phyloP scores from a whole-genome alignment of 1,140 invertebrate genomes.

The Danaus melanippus region DNA sequence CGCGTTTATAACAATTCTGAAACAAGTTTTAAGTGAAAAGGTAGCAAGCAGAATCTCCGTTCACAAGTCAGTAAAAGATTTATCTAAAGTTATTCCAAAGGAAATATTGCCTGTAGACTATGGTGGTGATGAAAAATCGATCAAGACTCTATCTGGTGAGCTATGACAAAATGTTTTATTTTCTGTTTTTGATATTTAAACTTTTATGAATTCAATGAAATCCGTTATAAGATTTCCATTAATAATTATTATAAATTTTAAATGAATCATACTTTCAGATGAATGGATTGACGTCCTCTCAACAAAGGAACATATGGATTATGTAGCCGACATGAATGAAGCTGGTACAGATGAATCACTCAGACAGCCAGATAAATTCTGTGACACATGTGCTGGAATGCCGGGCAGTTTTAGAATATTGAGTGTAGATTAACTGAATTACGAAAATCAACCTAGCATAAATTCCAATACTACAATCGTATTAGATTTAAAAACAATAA shows the following conservation, averaged over 20 bases:
- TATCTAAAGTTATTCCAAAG: slow-evolving; percentile 64
- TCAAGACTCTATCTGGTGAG: slow-evolving; percentile 40
- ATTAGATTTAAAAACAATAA: no score
- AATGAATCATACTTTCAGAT: slow-evolving; percentile 21
- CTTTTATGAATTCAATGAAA: background rate
- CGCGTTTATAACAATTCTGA: slow-evolving; percentile 58
- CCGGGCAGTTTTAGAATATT: slow-evolving; percentile 26
- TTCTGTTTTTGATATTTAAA: background rate
- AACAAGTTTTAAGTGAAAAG: slow-evolving; percentile 65
- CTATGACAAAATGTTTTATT: slow-evolving; percentile 3
- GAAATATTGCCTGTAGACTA: slow-evolving; percentile 70
- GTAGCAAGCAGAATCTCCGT: slow-evolving; percentile 61
- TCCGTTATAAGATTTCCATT: background rate
- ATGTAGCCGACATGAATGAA: slow-evolving; percentile 17
- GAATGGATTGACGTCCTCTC: slow-evolving; percentile 19
- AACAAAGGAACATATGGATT: slow-evolving; percentile 24
- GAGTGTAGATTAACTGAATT: slow-evolving; percentile 21
- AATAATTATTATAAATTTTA: background rate
- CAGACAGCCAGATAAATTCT: slow-evolving; percentile 16
- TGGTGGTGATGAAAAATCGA: slow-evolving; percentile 52
- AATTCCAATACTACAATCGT: no score
- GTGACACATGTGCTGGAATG: slow-evolving; percentile 21
- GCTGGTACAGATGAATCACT: slow-evolving; percentile 15
- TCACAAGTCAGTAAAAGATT: slow-evolving; percentile 51
- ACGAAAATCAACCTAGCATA: no score